Base-by-base conservation (phyloP, 2,888 invertebrate species). In the Melikaiella ostensackeni region DNA sequence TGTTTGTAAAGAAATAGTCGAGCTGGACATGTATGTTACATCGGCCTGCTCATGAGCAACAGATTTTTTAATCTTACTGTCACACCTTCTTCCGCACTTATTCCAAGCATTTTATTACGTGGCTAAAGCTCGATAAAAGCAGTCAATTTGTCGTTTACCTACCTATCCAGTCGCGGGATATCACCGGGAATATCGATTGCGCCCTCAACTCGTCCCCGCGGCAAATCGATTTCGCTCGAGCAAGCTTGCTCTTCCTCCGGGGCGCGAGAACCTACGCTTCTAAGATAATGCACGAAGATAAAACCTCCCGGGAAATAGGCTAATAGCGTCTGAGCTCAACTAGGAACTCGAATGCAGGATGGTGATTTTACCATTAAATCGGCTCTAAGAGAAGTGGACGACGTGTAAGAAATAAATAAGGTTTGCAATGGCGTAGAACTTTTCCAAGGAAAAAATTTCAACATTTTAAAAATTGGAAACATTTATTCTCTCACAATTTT, bases 121-220 rank as follows among this genome's bases (percentile, higher is more conserved):
- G 77, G 79, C 75, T 82, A 82, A 81, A 79, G 73, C 81, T 75
- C 75, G 79, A 46, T 80, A 80, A 81, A 80, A 81, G 77, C 79
- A 74, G 77, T 80, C 75, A 63, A 80, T 81, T 75, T 73, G 62
- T 50, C 50, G 50, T 30, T 70, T 30, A 33, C 50, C 30, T 70
- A 70, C 50, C 50, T 70, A 70, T 50, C 30, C 30, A 70, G 42
- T 42, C 42, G 50, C 46, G 21, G 50, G 46, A 50, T 70, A 70
- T 70, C 70, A 42, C 50, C n/a, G n/a, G 70, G 19, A 50, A 30
- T 42, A 50, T 30, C 70, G 57, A 57, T 57, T 24, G 2, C 24
- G 13, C 24, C 21, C 24, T 24, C 33, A 7, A 33, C 5, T 30
- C 24, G 66, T 50, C 50, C 70, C 70, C 46, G 30, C 50, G 50